Evolutionary conservation across 2,113 vertebrate species (phyloP).

Genomic region (Silurus meridionalis): DNA sequence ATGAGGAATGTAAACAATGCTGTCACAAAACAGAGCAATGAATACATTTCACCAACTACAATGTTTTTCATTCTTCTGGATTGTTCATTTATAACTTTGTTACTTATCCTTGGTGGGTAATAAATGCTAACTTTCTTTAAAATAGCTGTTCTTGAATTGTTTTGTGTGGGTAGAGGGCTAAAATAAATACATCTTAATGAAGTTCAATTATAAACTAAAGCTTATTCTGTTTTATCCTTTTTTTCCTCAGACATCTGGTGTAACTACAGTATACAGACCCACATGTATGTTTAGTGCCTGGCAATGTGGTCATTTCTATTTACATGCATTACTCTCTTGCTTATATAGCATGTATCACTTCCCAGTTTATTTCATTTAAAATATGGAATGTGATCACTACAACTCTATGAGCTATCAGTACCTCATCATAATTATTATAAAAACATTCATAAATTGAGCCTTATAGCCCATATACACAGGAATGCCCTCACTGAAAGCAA

Average conservation of each 20-base stretch:
- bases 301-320: not conserved
- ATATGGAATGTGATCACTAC: not conserved
- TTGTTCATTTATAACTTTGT: not conserved
- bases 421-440: not conserved
- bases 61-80: not conserved
- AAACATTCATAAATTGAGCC: not conserved
- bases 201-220: not conserved
- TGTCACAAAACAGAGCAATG: not conserved
- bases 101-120: not conserved
- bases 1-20: not conserved
- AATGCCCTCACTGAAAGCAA: not conserved
- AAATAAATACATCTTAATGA: not conserved
- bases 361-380: not conserved
- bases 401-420: not conserved
- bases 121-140: not conserved
- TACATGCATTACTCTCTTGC: not conserved
- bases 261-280: not conserved
- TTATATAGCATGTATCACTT: not conserved
- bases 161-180: not conserved
- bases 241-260: not conserved
- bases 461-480: not conserved
- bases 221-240: no score
- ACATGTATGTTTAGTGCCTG: no score
- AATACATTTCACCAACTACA: not conserved
- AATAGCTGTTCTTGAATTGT: not conserved